Evolutionary conservation across 1,140 invertebrate genomes (phyloP), one percentile per base, ranked within the genome.

Genomic region (Pentalonia nigronervosa): DNA sequence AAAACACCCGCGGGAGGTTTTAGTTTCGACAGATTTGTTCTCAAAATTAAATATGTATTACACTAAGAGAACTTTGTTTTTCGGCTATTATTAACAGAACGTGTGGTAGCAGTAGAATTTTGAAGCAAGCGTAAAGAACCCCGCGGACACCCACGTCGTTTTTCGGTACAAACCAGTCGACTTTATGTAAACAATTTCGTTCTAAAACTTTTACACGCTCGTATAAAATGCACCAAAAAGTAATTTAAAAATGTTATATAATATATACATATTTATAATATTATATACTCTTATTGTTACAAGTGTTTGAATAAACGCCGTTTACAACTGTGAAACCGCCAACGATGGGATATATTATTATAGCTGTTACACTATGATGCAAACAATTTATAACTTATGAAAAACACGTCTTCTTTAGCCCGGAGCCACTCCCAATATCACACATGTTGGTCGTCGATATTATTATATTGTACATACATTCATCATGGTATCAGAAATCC

Each of bases 101-200:
- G 23, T 41, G 41, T 34, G 50, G 50, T 53, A n/a, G 60, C 25
- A 30, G 41, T n/a, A 86, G 4, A 30, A 87, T 87, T 48, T 48
- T 87, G 14, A 76, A 76, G 60, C 7, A 34, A 48, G 20, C 48
- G 23, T 47, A 48, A 34, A 36, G 30, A 91, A 91, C n/a, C 17
- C 45, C 25, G 21, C 67, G 90, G 67, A 91, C 90, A 91, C 90
- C 90, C 90, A 91, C 90, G 90, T 91, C 21, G 90, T 47, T 0
- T 83, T 91, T 50, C n/a, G 56, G n/a, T 30, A 48, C 23, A 20
- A 53, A 53, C 81, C 90, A 83, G 90, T 48, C 45, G 67, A 83
- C 67, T 91, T 81, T 83, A 25, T 81, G 90, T 91, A 91, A 91
- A 91, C 90, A 91, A 23, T 91, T 60, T 76, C 60, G 34, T 89